Percentiles rank a stretch among this genome's conserved stretches.
Evolutionary conservation across 2,113 vertebrate species (phyloP).

Genomic region (Phainopepla nitens): DNA sequence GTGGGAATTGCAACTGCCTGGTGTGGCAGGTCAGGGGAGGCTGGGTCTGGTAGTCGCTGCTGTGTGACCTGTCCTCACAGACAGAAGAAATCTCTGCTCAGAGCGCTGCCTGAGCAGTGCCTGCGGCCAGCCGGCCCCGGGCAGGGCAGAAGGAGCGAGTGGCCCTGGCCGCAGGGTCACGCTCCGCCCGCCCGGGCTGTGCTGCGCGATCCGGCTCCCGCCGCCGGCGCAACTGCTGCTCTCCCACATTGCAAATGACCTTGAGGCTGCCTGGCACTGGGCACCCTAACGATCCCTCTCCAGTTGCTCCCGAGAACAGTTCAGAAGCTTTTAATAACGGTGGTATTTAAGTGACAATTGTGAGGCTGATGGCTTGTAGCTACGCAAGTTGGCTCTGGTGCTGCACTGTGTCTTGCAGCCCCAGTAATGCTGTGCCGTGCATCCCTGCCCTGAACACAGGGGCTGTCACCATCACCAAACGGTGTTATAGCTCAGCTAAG

Average conservation of each 20-base stretch:
- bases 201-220: background rate
- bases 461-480: background rate
- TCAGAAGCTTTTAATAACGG: constrained; percentile 62
- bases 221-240: background rate
- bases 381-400: background rate
- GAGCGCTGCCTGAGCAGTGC: rapidly evolving
- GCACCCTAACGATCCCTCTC: constrained; percentile 23
- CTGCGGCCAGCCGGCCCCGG: background rate
- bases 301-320: constrained; percentile 40
- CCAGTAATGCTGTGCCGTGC: background rate
- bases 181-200: background rate
- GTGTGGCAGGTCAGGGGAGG: background rate
- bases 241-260: constrained; percentile 55
- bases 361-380: background rate
- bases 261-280: constrained; percentile 51
- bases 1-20: rapidly evolving
- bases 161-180: background rate
- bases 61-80: background rate
- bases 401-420: background rate
- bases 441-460: background rate
- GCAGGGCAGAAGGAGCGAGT: background rate
- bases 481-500: background rate
- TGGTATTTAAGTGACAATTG: constrained; percentile 50
- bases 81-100: background rate
- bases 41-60: background rate